Percentiles rank a stretch among this genome's conserved stretches.
Conservation (phyloP, 2,797 vertebrate genomes). For the Muscicapa comitata region DNA sequence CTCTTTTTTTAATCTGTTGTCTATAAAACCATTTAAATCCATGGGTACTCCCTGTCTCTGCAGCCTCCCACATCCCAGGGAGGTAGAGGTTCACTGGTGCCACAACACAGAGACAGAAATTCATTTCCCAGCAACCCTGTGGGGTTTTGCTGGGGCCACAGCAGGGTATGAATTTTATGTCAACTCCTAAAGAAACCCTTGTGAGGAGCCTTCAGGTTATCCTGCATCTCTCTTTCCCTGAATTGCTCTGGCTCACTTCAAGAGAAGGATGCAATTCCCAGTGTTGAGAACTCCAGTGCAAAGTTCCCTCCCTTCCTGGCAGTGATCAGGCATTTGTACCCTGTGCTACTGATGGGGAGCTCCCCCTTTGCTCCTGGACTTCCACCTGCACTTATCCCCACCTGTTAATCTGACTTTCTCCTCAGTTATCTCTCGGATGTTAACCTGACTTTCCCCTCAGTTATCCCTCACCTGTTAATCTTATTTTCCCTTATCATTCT, state of each 20-base stretch:
- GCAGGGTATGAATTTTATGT: background rate
- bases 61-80: background rate
- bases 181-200: background rate
- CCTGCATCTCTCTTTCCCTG: background rate
- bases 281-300: background rate
- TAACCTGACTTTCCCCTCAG: background rate
- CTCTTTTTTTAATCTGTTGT: background rate
- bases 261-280: background rate
- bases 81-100: background rate
- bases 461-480: background rate
- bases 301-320: background rate
- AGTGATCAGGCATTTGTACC: background rate
- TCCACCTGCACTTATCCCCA: background rate
- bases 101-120: background rate
- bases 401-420: background rate
- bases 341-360: accelerated
- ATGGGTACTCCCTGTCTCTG: accelerated
- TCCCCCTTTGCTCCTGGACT: background rate
- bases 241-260: background rate
- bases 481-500: background rate
- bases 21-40: background rate
- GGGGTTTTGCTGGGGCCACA: background rate
- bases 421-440: accelerated
- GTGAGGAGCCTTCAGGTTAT: background rate
- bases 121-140: background rate